phyloP scores from a whole-genome alignment of 2,113 vertebrate genomes.

The Catharus minimus region DNA sequence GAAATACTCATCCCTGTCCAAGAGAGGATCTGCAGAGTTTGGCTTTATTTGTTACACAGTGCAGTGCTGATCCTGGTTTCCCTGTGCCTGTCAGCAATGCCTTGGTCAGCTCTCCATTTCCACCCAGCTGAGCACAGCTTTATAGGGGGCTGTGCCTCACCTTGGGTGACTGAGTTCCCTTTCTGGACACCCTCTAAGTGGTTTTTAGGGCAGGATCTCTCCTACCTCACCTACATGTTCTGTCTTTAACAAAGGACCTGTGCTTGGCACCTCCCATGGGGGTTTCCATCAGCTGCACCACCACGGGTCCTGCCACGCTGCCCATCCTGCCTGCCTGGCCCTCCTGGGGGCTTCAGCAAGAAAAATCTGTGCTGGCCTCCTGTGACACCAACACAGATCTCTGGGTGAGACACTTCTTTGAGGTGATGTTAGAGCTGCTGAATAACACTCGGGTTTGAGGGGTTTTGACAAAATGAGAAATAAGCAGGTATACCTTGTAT shows the following conservation, averaged over 20 bases:
- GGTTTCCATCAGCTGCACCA: fast-evolving
- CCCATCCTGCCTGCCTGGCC: fast-evolving
- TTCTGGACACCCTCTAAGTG: background rate
- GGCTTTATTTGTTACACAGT: background rate
- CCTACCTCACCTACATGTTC: slow-evolving; percentile 13
- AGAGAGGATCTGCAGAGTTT: background rate
- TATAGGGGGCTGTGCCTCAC: fast-evolving
- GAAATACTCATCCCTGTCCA: background rate
- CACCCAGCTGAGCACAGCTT: background rate
- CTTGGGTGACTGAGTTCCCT: background rate
- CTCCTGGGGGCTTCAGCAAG: background rate
- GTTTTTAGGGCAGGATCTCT: background rate
- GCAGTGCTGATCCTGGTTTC: background rate
- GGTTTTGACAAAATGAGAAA: background rate
- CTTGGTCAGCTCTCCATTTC: fast-evolving
- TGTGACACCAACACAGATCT: background rate
- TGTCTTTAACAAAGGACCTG: background rate
- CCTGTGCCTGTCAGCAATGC: background rate
- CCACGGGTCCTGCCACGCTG: fast-evolving
- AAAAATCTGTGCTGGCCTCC: background rate
- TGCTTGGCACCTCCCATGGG: background rate
- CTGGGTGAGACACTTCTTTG: background rate
- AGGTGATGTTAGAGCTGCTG: slow-evolving; percentile 26
- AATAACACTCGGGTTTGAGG: background rate
- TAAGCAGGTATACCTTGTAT: background rate